Evolutionary conservation across 2,888 invertebrate genomes (phyloP), one percentile per base, ranked within the genome.

Genomic region (Petrophora chlorosata): DNA sequence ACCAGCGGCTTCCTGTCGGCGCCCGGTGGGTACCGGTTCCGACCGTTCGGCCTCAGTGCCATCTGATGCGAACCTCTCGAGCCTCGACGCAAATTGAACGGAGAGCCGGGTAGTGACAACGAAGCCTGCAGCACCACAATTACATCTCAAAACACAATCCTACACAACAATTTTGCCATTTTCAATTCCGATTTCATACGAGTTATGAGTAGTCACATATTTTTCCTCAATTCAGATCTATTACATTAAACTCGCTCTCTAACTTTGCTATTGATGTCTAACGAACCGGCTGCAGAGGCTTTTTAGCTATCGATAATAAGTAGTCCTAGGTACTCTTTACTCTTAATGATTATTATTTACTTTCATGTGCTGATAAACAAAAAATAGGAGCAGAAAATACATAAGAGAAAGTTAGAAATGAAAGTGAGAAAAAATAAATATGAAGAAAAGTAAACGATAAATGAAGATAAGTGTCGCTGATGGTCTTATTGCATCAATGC

Each of bases 61-160:
- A 97, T 96, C 91, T 97, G 97, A 85, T 98, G 98, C 73, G 97
- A 97, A 65, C 97, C 96, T 67, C 96, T 93, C 71, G 97, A 97
- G 64, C 96, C 96, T 67, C 98, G 94, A 57, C 98, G 95, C 73
- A 95, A 92, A 91, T 97, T 97, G 94, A 98, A 98, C 70, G 98
- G 98, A 68, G 98, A 98, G 71, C 98, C 98, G 73, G 98, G 98
- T 81, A 99, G 94, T 89, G 98, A 98, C 84, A 98, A 93, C 88
- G 98, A 98, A 79, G 97, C 96, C 98, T 98, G 94, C 74, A 68
- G 68, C 60, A 67, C 34, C 49, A 77, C 65, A 71, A 54, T 58
- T 48, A 54, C 34, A 47, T 43, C 59, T 76, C 57, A 76, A 66
- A 59, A 64, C 43, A 40, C 53, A 7, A 57, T 44, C 45, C 42